Base-by-base conservation (phyloP, 2,797 vertebrate species). In the Etheostoma perlongum region DNA sequence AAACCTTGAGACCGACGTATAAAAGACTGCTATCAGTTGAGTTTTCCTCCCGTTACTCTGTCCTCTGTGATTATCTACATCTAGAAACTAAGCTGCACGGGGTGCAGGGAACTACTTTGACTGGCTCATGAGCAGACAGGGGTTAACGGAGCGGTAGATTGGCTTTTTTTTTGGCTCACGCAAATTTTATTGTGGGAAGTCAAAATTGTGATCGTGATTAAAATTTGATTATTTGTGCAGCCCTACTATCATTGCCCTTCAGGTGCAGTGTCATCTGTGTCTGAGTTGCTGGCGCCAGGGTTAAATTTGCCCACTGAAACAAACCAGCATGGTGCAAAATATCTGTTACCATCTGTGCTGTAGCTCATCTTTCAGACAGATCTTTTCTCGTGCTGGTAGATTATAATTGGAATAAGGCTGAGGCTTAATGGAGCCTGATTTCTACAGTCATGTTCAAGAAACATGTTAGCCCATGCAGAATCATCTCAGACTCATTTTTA, bases 261-360 rank as follows among this genome's bases (percentile, higher is more conserved):
- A 81, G 62, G 80, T 79, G 72, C 61, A 54, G 70, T 68, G 47
- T 51, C 63, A 74, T 69, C 72, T 60, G 49, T 12, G 70, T 75
- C 81, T 62, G 74, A 72, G 79, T 44, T 70, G 14, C 64, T 79
- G 87, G 88, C 77, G 83, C 88, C 88, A 84, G 77, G 52, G 80
- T 83, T 73, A 81, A 70, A 84, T 72, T 66, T 71, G 36, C 27
- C 62, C 48, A 14, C 71, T 78, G 72, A 89, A 78, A 49, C 67
- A 72, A 82, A 67, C 63, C 72, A 44, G 68, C 54, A 6, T 71
- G 76, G 58, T 83, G 83, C 80, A 51, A 18, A 74, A 71, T 49
- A 73, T 88, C 85, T 88, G 79, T 11, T 68, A 46, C 57, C 15
- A 44, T 78, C 49, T 75, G 60, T 76, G 60, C 42, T 52, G 67